Evolutionary conservation across 2,888 invertebrate species (phyloP).

Genomic region (Hypomecis punctinalis): DNA sequence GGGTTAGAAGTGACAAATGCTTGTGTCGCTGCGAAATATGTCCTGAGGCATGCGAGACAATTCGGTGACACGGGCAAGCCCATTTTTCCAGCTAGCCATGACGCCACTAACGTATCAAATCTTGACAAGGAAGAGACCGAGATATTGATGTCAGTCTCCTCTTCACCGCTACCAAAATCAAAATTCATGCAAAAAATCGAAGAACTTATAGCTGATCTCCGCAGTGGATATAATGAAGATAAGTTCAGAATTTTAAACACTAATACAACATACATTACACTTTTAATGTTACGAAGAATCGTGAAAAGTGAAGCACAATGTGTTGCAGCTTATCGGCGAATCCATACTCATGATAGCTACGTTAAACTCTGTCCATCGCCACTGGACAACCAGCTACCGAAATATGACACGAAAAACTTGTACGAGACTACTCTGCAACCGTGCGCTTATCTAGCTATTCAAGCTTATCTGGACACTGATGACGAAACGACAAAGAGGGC

Average conservation of each 20-base stretch:
- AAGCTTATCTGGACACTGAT: constrained; percentile 26
- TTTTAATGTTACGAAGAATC: constrained; percentile 32
- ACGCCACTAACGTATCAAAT: background rate
- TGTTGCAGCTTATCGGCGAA: constrained; percentile 13
- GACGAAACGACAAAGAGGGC: constrained; percentile 31
- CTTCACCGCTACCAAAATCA: constrained; percentile 17
- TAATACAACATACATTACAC: constrained; percentile 31
- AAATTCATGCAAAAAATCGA: constrained; percentile 29
- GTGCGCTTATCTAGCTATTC: constrained; percentile 19
- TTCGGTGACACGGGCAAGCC: constrained; percentile 28
- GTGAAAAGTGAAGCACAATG: constrained; percentile 25
- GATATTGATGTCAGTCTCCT: background rate
- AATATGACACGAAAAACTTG: background rate
- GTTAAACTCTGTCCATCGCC: constrained; percentile 34
- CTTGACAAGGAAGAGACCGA: background rate
- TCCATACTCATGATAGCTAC: constrained; percentile 31
- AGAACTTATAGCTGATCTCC: constrained; percentile 27
- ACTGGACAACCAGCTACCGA: constrained; percentile 22
- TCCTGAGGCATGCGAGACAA: constrained; percentile 35
- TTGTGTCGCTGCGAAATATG: constrained; percentile 22
- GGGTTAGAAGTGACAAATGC: background rate
- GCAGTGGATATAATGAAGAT: constrained; percentile 17
- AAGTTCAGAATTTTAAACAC: constrained; percentile 31
- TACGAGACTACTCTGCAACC: background rate
- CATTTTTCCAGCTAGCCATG: constrained; percentile 21